Evolutionary conservation across 2,113 vertebrate genomes (phyloP), one percentile per base, ranked within the genome.

Genomic region (Numida meleagris): DNA sequence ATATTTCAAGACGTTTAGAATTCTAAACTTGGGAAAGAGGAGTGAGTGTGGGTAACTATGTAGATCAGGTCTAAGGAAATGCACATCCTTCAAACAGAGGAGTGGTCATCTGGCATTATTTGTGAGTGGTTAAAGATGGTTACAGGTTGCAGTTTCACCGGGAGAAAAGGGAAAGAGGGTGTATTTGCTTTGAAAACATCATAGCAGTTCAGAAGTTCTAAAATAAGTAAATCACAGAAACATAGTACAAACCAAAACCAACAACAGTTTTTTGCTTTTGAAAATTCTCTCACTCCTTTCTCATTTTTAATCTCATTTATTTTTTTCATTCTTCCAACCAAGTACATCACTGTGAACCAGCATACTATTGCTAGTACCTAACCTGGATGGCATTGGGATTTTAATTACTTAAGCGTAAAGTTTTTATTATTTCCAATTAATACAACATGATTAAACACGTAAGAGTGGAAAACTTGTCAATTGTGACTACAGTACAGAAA

Each of bases 21-120:
- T 42, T 62, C 21, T 14, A 23, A 45, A 14, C 42, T 31, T 4
- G 38, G 25, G 36, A 45, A 31, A 14, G 59, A 6, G 33, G 53
- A 14, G 18, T 12, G 31, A 14, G 25, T n/a, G 2, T 5, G 33
- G 42, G 5, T 25, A 50, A 1, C 23, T 5, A 1, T 4, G 24
- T 27, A 25, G 55, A 21, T 40, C 33, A 31, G 48, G 34, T 38
- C 33, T 29, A 36, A 23, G 59, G n/a, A 62, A 38, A 45, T 33
- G 27, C 34, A 29, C 34, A 38, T 11, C 34, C 29, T 34, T 50
- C 75, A 23, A 4, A 27, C 36, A 6, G 2, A 9, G 34, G 7
- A 23, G 20, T 13, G 20, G 38, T 10, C 21, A 59, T 33, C n/a
- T 57, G 50, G n/a, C 7, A 2, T 34, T 63, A 40, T 5, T 53